Evolutionary conservation across 2,113 vertebrate genomes (phyloP).

Genomic region (Perccottus glenii): DNA sequence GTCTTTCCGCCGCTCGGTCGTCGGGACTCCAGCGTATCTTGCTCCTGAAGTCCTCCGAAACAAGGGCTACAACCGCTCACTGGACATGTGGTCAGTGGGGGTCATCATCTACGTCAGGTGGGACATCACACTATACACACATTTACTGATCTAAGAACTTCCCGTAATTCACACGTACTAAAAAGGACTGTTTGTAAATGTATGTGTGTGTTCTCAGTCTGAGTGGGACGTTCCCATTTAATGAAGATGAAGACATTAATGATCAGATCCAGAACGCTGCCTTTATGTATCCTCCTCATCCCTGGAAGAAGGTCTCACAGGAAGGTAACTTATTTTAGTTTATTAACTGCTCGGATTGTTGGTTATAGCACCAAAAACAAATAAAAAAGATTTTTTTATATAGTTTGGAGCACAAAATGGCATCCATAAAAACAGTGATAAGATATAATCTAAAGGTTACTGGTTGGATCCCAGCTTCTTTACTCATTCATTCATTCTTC

Average conservation of each 20-base stretch:
- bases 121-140: too few relatives aligned
- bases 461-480: too few relatives aligned
- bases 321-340: constrained; percentile 80
- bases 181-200: background rate
- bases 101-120: constrained; percentile 94
- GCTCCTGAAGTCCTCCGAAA: constrained; percentile 95
- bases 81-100: constrained; percentile 99
- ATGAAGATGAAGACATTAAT: constrained; percentile 97
- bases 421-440: too few relatives aligned
- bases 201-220: constrained; percentile 74
- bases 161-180: too few relatives aligned
- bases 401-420: too few relatives aligned
- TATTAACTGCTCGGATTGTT: too few relatives aligned
- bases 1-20: constrained; percentile 94
- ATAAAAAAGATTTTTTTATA: too few relatives aligned
- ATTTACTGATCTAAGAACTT: too few relatives aligned
- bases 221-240: constrained; percentile 97
- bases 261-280: constrained; percentile 98
- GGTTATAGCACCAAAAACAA: too few relatives aligned
- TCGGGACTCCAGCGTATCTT: constrained; percentile 95
- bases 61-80: constrained; percentile 96
- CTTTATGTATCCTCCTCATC: constrained; percentile 99
- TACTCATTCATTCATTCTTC: too few relatives aligned
- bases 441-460: too few relatives aligned
- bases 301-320: constrained; percentile 94